Evolutionary conservation across 2,888 invertebrate genomes (phyloP).

Genomic region (Apamea monoglypha): DNA sequence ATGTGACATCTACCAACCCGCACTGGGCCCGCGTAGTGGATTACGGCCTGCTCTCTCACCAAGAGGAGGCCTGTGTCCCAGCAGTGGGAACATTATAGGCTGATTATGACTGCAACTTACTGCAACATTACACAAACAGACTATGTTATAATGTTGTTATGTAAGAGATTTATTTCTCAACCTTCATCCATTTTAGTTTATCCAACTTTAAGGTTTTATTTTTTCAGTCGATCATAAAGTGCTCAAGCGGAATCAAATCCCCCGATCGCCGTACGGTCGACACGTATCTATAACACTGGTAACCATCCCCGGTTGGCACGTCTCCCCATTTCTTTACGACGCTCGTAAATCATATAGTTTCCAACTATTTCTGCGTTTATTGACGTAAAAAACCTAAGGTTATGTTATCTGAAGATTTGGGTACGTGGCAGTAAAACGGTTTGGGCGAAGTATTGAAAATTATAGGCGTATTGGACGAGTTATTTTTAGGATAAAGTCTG

Average conservation of each 20-base stretch:
- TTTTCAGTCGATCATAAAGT: conserved; percentile 29
- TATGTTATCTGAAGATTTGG: conserved; percentile 51
- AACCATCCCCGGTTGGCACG: conserved; percentile 63
- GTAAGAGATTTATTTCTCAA: neutral
- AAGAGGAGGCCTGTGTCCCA: no score
- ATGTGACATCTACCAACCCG: no score
- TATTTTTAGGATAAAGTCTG: conserved; percentile 36
- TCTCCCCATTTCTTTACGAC: conserved; percentile 58
- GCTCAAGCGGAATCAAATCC: conserved; percentile 23
- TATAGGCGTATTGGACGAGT: conserved; percentile 30
- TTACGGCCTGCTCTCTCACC: no score
- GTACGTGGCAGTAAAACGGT: conserved; percentile 52
- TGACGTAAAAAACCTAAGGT: conserved; percentile 61
- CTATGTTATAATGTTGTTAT: neutral
- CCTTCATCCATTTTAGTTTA: neutral
- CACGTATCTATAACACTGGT: conserved; percentile 34
- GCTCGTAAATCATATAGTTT: conserved; percentile 65
- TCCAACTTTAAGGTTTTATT: neutral
- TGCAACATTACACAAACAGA: neutral
- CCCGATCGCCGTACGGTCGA: neutral
- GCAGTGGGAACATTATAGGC: no score
- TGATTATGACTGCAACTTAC: no score
- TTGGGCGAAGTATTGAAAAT: conserved; percentile 52
- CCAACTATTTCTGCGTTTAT: conserved; percentile 62
- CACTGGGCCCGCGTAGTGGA: no score